Percentiles rank a stretch among this genome's conserved stretches.
Evolutionary conservation across 2,888 invertebrate species (phyloP).

Genomic region (Lycocerus yunnanus): DNA sequence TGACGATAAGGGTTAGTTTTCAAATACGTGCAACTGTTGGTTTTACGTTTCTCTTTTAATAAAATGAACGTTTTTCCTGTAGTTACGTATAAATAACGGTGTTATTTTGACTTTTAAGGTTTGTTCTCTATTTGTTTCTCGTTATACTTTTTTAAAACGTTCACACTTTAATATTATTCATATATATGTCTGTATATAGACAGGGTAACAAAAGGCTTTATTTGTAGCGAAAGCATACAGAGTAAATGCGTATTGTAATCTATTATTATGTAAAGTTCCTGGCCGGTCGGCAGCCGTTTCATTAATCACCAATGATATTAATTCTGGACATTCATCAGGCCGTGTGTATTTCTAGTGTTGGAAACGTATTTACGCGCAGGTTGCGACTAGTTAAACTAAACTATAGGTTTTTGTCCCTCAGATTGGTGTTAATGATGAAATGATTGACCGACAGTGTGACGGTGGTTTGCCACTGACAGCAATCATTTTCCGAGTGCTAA

Average conservation of each 20-base stretch:
- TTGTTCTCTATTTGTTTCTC: constrained; percentile 7
- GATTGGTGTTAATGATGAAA: constrained; percentile 47
- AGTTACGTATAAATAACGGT: constrained; percentile 8
- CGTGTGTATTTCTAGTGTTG: constrained; percentile 42
- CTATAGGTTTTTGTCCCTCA: constrained; percentile 29
- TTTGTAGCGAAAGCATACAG: constrained; percentile 31
- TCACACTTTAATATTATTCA: neutral
- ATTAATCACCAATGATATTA: constrained; percentile 52
- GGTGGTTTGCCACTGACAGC: constrained; percentile 52
- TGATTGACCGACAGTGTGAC: constrained; percentile 52
- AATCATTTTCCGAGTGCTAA: constrained; percentile 57
- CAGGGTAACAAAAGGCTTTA: constrained; percentile 28
- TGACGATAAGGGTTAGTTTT: constrained; percentile 37
- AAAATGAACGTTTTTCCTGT: neutral
- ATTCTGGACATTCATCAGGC: constrained; percentile 52
- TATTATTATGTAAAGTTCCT: constrained; percentile 44
- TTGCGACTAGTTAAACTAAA: constrained; percentile 40
- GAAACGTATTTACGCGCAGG: constrained; percentile 25
- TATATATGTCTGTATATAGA: constrained; percentile 25
- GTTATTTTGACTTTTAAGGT: neutral
- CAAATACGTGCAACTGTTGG: constrained; percentile 18
- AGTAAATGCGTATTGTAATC: constrained; percentile 38
- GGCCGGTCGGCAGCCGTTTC: constrained; percentile 45
- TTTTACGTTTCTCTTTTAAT: constrained; percentile 18
- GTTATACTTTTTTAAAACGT: neutral